Percentiles rank a stretch among this genome's conserved stretches.
Evolutionary conservation across 2,113 vertebrate genomes (phyloP).

Genomic region (Elephas maximus): DNA sequence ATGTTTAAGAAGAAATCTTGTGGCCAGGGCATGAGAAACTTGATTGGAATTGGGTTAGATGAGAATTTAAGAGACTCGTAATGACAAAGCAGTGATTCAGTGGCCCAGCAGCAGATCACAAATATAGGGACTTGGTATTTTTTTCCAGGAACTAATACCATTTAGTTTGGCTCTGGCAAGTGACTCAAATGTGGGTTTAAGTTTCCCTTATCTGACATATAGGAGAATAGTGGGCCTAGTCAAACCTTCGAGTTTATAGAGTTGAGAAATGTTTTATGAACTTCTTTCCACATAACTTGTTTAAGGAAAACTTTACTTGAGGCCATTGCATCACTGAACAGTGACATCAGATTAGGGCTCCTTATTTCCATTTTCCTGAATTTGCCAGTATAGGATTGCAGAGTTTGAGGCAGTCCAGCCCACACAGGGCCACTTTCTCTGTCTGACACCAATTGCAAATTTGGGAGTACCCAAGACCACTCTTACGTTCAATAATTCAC

Average conservation of each 20-base stretch:
- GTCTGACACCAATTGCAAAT: neutral
- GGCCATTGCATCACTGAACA: neutral
- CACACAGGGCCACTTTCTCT: neutral
- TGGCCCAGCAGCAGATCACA: neutral
- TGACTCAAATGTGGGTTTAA: constrained; percentile 2
- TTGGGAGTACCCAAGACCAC: neutral
- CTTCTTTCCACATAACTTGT: neutral
- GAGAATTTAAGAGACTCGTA: constrained; percentile 14
- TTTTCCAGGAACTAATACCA: neutral
- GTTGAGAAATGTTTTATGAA: constrained; percentile 9
- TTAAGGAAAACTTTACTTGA: constrained; percentile 39
- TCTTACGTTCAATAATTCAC: neutral
- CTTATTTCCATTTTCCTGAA: neutral
- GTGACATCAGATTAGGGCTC: neutral
- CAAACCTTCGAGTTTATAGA: constrained; percentile 6
- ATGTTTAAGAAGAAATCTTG: constrained; percentile 48
- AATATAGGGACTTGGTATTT: neutral
- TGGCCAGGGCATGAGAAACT: neutral
- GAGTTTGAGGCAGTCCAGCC: neutral
- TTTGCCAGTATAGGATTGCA: neutral
- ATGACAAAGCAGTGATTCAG: neutral
- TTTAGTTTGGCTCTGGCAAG: constrained; percentile 24
- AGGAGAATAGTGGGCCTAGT: neutral
- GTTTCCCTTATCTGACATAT: constrained; percentile 40
- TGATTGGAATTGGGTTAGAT: neutral